Percentiles rank a stretch among this genome's conserved stretches.
phyloP scores from a whole-genome alignment of 2,113 vertebrate species.

The Saimiri boliviensis region DNA sequence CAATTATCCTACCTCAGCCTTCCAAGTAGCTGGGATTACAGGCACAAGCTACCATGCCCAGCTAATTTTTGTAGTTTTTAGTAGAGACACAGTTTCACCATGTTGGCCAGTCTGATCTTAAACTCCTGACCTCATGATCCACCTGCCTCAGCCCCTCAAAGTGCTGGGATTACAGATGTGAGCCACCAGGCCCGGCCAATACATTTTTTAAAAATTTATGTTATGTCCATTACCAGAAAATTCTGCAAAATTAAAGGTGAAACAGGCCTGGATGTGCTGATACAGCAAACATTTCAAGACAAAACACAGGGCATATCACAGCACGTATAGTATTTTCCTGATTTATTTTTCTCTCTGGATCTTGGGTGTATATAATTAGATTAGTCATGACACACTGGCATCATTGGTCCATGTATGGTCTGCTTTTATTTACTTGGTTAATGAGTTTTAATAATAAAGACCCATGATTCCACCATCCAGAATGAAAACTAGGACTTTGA shows the following conservation, averaged over 20 bases:
- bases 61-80: no score
- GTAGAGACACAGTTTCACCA: no score
- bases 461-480: not conserved
- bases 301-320: not conserved
- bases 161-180: no score
- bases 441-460: not conserved
- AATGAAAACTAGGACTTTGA: not conserved
- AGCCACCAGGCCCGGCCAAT: no score
- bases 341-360: not conserved
- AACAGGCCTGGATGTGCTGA: not conserved
- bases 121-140: no score
- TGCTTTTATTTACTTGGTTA: not conserved
- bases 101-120: no score
- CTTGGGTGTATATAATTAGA: not conserved
- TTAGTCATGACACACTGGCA: not conserved
- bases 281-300: not conserved
- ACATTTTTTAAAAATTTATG: not conserved
- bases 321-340: not conserved
- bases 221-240: not conserved
- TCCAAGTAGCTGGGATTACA: no score
- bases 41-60: no score
- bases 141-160: no score
- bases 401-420: not conserved
- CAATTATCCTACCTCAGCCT: no score
- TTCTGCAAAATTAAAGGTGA: not conserved